Percentiles rank a stretch among this genome's conserved stretches.
phyloP scores from a whole-genome alignment of 2,888 invertebrate genomes.

The Cephus pulcher region DNA sequence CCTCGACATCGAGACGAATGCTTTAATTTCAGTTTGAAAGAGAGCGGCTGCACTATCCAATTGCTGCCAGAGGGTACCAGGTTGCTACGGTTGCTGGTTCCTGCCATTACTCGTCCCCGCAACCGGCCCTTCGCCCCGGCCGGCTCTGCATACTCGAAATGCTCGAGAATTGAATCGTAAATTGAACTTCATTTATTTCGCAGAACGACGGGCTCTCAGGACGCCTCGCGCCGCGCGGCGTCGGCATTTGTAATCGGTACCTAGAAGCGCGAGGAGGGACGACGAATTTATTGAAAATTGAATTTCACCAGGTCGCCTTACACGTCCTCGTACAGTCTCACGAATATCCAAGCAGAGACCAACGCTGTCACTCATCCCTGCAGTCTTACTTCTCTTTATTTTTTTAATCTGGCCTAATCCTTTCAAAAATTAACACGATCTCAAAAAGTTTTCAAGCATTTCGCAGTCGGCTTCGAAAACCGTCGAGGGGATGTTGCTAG shows the following conservation, averaged over 20 bases:
- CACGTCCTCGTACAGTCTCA: background rate
- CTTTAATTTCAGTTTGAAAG: slow-evolving; percentile 41
- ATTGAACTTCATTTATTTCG: slow-evolving; percentile 40
- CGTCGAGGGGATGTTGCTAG: background rate
- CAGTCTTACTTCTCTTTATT: slow-evolving; percentile 8
- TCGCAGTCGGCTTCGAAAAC: background rate
- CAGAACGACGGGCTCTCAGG: slow-evolving; percentile 8
- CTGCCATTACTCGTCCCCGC: background rate
- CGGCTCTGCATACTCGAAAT: slow-evolving; percentile 6
- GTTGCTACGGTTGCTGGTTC: background rate
- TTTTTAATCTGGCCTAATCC: slow-evolving; percentile 21
- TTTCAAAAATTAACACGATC: background rate
- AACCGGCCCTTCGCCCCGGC: background rate
- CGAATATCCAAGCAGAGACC: background rate
- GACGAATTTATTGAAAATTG: slow-evolving; percentile 43
- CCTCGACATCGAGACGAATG: slow-evolving; percentile 35
- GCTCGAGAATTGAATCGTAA: slow-evolving; percentile 48
- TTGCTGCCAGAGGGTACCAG: background rate
- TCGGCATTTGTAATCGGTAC: slow-evolving; percentile 35
- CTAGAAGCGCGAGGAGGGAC: slow-evolving; percentile 9
- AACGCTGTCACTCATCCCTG: background rate
- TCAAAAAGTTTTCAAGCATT: background rate
- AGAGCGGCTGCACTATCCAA: slow-evolving; percentile 6
- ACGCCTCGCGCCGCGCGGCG: slow-evolving; percentile 12
- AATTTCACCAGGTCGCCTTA: slow-evolving; percentile 28